Evolutionary conservation across 2,113 vertebrate species (phyloP).

Genomic region (Zapus hudsonius): DNA sequence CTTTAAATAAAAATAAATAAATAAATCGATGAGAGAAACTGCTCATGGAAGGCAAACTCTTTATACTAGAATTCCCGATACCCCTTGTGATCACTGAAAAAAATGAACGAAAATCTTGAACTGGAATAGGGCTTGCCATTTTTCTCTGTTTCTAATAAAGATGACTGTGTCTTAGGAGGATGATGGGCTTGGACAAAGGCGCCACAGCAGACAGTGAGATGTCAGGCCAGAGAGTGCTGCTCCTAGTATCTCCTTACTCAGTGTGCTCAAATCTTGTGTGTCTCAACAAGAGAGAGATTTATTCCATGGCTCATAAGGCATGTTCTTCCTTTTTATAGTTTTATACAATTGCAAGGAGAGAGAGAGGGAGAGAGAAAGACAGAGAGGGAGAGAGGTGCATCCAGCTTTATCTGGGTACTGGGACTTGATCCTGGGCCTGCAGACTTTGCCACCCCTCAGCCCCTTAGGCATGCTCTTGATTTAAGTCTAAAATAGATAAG

Average conservation of each 20-base stretch:
- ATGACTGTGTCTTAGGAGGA: background rate
- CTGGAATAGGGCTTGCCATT: background rate
- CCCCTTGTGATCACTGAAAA: background rate
- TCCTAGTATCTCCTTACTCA: background rate
- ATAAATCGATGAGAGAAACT: slow-evolving; percentile 40
- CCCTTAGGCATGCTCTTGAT: too few relatives aligned
- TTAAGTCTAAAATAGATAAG: background rate
- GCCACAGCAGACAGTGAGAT: background rate
- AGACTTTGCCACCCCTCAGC: too few relatives aligned
- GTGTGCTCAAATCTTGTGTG: background rate
- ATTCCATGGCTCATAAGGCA: background rate
- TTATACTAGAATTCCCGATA: slow-evolving; percentile 6
- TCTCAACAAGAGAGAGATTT: background rate
- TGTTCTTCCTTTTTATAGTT: background rate
- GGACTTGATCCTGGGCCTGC: too few relatives aligned
- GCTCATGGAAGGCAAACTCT: background rate
- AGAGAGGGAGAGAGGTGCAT: too few relatives aligned
- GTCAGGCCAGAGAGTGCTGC: background rate
- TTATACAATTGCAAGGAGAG: too few relatives aligned
- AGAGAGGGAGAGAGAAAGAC: too few relatives aligned
- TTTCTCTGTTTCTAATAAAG: background rate
- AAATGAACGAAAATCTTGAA: background rate
- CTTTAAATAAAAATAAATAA: slow-evolving; percentile 40
- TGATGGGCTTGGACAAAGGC: background rate
- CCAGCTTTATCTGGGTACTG: too few relatives aligned